Evolutionary conservation across 2,113 vertebrate genomes (phyloP).

Genomic region (Catharus fuscescens): DNA sequence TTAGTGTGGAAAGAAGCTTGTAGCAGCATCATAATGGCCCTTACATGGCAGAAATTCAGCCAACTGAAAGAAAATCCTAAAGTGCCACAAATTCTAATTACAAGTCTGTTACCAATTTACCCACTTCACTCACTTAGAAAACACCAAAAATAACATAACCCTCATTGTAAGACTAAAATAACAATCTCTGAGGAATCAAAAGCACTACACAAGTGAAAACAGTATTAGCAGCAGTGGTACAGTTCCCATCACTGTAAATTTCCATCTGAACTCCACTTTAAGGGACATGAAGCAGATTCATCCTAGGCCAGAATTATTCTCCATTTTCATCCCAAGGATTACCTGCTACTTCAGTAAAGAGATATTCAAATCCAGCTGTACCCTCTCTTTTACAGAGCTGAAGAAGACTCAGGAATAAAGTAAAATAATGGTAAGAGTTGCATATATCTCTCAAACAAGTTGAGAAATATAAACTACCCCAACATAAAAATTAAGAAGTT

Average conservation of each 20-base stretch:
- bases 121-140: not conserved
- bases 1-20: rapidly evolving
- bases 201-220: not conserved
- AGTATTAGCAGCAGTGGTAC: not conserved
- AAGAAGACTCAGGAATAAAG: not conserved
- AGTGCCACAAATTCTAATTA: not conserved
- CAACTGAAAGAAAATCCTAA: not conserved
- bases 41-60: not conserved
- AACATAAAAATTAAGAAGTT: not conserved
- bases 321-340: not conserved
- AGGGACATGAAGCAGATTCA: not conserved
- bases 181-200: not conserved
- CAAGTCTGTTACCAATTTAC: not conserved
- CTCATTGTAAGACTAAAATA: not conserved
- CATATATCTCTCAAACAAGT: not conserved
- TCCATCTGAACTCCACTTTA: not conserved
- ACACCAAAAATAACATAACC: not conserved
- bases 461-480: not conserved
- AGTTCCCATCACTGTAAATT: not conserved
- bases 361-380: not conserved
- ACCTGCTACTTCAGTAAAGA: not conserved
- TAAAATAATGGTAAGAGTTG: not conserved
- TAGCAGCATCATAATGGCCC: rapidly evolving
- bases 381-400: not conserved
- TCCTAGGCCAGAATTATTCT: not conserved